Evolutionary conservation across 2,113 vertebrate genomes (phyloP).

Genomic region (Nothocercus julius): DNA sequence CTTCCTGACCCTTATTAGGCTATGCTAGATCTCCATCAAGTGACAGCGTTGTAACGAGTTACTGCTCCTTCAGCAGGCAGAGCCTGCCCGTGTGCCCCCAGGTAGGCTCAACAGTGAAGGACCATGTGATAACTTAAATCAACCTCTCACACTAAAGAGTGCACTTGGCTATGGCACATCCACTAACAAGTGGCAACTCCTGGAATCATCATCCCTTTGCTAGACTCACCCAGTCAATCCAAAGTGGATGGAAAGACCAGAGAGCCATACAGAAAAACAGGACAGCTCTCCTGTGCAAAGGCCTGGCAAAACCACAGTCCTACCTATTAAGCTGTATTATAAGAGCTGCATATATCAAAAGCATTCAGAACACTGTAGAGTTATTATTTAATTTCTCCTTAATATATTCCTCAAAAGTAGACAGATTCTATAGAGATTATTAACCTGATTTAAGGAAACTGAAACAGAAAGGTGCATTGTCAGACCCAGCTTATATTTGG

Average conservation of each 20-base stretch:
- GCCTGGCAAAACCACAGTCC: background rate
- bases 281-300: background rate
- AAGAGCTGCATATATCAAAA: background rate
- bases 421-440: conserved; percentile 30
- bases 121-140: background rate
- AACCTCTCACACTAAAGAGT: background rate
- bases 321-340: background rate
- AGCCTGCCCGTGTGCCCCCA: background rate
- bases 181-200: background rate
- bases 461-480: background rate
- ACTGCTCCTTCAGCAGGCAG: background rate
- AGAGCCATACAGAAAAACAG: background rate
- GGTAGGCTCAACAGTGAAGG: background rate
- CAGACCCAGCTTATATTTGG: background rate
- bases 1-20: background rate
- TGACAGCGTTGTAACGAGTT: background rate
- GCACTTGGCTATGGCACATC: background rate
- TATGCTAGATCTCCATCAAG: background rate
- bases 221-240: background rate
- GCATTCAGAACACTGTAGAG: conserved; percentile 6
- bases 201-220: background rate
- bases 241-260: background rate
- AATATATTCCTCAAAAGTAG: conserved; percentile 26
- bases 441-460: background rate
- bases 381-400: conserved; percentile 19